Evolutionary conservation across 2,888 invertebrate genomes (phyloP), one percentile per base, ranked within the genome.

Genomic region (Zhuqinia jingwanae): DNA sequence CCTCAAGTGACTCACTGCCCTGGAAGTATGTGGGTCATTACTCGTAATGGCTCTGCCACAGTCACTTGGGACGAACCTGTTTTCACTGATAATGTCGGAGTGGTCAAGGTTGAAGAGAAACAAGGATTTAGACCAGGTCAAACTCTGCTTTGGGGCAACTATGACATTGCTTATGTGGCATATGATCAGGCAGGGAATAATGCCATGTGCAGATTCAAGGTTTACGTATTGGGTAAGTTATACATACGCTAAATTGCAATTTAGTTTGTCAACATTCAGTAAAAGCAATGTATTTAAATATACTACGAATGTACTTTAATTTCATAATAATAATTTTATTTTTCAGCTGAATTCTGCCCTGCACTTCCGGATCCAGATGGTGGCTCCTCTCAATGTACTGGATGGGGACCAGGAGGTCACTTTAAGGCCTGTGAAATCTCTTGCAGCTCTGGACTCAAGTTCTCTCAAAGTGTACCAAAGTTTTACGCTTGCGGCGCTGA

Each of bases 401-500:
- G 90, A 15, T 90, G 90, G 90, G 90, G 90, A 68, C 97, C 98
- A 1, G 97, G 97, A 79, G 97, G 98, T 58, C 97, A 97, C 92
- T 98, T 98, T 93, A 98, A 98, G 93, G 96, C 98, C 0, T 99
- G 98, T 92, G 97, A 97, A 93, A 97, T 98, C 87, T 94, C 95
- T 70, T 98, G 98, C 91, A 96, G 97, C 90, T 93, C 95, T 84
- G 97, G 97, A n/a, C 93, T 97, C 6, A 94, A 96, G 90, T 99
- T 99, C 94, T 97, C 98, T 0, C 96, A 97, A 92, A 95, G 95
- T 83, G 96, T 98, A n/a, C 98, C 99, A 0, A 96, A 97, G 90
- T 99, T 99, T 94, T 99, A 98, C 92, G 97, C 97, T 0, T 99
- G 99, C 92, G 98, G 98, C n/a, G 97, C 96, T 79, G 98, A 99